Base-by-base conservation (phyloP, 2,888 invertebrate species). In the Phortica okadai region DNA sequence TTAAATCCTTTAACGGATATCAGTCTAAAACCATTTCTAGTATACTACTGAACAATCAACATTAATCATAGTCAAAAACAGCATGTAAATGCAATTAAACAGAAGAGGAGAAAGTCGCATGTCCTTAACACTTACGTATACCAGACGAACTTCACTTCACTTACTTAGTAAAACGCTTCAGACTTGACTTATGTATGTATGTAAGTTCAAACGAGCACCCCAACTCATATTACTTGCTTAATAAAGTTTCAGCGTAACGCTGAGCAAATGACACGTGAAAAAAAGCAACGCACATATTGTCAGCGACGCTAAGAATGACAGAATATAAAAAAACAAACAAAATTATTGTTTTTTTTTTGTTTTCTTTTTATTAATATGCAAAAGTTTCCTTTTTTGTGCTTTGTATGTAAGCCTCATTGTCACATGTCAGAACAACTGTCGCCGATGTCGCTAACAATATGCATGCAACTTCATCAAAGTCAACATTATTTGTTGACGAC, bases 401-500 rank as follows among this genome's bases (percentile, higher is more conserved):
- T 41, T 66, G 6, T 64, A 33, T 67, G 44, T 79, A 81, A 77
- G 85, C 80, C 82, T 83, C 82, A 85, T 85, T 87, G 87, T 84
- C 83, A 82, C 86, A 84, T 85, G 85, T 87, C 87, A 85, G 76
- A 83, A 76, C 85, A 85, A 85, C 86, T 85, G 87, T 81, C 85
- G 84, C 83, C 73, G 73, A 83, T 84, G 83, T 87, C 85, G 56
- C 70, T 72, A 54, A 72, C 54, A 72, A 69, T 85, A 87, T 87
- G 87, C 87, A 87, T 84, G 83, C 84, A 85, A 85, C 85, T 85
- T 85, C 86, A 85, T 85, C 85, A 85, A 82, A 86, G 87, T 87
- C 77, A 69, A 69, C 45, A 69, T 45, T 69, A 69, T 69, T 69
- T 69, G 69, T 69, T 69, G 45, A 41, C 50, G 16, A 45, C 45